Percentiles rank a stretch among this genome's conserved stretches.
Evolutionary conservation across 2,113 vertebrate species (phyloP).

Genomic region (Lophura nycthemera): DNA sequence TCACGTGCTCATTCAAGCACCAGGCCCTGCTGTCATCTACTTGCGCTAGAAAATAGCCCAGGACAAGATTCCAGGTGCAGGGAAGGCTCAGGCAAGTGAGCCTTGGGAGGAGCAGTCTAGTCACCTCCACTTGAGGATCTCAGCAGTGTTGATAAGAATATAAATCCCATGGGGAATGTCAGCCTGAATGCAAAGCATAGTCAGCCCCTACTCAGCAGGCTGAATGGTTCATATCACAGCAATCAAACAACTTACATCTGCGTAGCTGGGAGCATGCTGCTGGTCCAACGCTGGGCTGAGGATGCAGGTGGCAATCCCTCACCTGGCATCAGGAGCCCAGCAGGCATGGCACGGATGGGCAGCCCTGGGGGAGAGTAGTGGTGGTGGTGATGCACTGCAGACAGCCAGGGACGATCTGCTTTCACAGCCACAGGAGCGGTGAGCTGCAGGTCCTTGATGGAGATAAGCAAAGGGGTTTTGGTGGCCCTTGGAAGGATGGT

Average conservation of each 20-base stretch:
- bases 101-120: background rate
- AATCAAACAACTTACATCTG: conserved; percentile 63
- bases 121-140: background rate
- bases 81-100: background rate
- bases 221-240: accelerated
- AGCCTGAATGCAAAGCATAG: background rate
- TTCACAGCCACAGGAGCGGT: conserved; percentile 23
- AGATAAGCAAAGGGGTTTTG: background rate
- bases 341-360: background rate
- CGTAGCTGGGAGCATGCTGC: conserved; percentile 57
- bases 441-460: conserved; percentile 62
- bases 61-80: background rate
- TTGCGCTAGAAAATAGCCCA: background rate
- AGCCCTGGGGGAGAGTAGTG: conserved; percentile 72
- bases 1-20: background rate
- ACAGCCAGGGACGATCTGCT: conserved; percentile 68
- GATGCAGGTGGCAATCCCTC: conserved; percentile 38
- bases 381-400: conserved; percentile 85
- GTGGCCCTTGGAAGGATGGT: background rate
- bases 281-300: background rate
- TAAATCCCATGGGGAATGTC: background rate
- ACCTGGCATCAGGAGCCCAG: background rate
- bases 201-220: background rate
- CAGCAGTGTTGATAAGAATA: background rate
- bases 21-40: background rate